These are phyloP conservation scores for Synergus laeviventris DNA, from an alignment of 2,888 invertebrate genomes.

Conservation along the genomic window DNA sequence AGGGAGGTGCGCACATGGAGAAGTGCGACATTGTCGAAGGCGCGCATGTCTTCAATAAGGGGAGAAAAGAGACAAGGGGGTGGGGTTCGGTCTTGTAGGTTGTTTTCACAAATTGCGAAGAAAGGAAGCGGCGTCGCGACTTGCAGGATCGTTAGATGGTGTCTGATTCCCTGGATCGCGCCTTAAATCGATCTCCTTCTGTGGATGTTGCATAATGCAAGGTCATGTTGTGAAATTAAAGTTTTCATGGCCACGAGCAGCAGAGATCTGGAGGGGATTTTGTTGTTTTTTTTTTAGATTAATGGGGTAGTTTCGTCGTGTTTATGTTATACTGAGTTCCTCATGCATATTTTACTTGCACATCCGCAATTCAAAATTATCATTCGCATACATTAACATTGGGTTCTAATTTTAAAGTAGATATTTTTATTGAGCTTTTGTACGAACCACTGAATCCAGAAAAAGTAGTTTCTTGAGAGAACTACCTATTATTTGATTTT, in stretches of 20 bases:
- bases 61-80: background rate
- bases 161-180: constrained; percentile 23
- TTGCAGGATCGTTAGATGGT: background rate
- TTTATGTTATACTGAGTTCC: background rate
- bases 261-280: background rate
- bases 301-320: background rate
- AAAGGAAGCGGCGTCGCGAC: constrained; percentile 26
- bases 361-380: no score
- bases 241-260: background rate
- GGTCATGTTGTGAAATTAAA: background rate
- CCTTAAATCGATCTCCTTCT: constrained; percentile 21
- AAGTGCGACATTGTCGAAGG: constrained; percentile 7
- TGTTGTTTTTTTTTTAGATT: background rate
- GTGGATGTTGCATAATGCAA: constrained; percentile 8
- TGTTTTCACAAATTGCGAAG: constrained; percentile 35
- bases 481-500: no score
- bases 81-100: constrained; percentile 12
- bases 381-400: no score
- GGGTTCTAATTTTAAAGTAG: no score
- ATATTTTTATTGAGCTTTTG: no score
- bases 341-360: no score
- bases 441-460: no score
- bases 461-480: no score
- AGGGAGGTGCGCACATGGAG: background rate
- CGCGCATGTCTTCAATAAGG: constrained; percentile 25